Conservation (phyloP, 1,140 invertebrate species). For the Zelostemma sp. region DNA sequence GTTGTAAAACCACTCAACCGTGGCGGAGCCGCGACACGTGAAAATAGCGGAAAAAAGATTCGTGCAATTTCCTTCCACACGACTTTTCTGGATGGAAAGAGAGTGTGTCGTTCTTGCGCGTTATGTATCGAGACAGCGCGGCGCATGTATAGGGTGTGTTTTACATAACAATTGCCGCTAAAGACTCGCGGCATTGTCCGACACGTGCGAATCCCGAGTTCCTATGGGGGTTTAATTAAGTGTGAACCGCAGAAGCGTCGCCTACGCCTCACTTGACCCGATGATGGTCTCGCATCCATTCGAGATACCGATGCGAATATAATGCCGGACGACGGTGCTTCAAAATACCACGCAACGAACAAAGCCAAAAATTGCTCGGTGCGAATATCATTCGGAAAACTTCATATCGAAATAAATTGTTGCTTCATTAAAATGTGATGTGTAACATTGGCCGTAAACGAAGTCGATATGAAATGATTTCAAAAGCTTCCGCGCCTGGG, state of each 20-base stretch:
- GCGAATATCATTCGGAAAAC: neutral
- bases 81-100: slow-evolving; percentile 27
- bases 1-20: neutral
- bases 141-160: slow-evolving; percentile 65
- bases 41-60: neutral
- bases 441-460: no score
- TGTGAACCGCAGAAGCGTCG: slow-evolving; percentile 70
- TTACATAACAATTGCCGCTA: slow-evolving; percentile 71
- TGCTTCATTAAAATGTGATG: neutral
- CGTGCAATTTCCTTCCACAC: slow-evolving; percentile 21
- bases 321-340: slow-evolving; percentile 35
- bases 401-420: slow-evolving; percentile 2
- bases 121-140: slow-evolving; percentile 58
- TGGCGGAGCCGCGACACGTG: neutral
- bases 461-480: no score
- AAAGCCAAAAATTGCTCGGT: neutral
- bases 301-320: slow-evolving; percentile 63
- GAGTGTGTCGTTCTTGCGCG: slow-evolving; percentile 36
- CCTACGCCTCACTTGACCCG: slow-evolving; percentile 67
- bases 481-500: no score
- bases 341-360: neutral
- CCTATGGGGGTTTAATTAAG: slow-evolving; percentile 70
- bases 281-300: slow-evolving; percentile 65
- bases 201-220: slow-evolving; percentile 66
- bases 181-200: slow-evolving; percentile 69